A percentile compares a stretch with the other conserved stretches of the same genome.
Conservation (phyloP, 2,797 vertebrate genomes). For the Intellagama lesueurii region DNA sequence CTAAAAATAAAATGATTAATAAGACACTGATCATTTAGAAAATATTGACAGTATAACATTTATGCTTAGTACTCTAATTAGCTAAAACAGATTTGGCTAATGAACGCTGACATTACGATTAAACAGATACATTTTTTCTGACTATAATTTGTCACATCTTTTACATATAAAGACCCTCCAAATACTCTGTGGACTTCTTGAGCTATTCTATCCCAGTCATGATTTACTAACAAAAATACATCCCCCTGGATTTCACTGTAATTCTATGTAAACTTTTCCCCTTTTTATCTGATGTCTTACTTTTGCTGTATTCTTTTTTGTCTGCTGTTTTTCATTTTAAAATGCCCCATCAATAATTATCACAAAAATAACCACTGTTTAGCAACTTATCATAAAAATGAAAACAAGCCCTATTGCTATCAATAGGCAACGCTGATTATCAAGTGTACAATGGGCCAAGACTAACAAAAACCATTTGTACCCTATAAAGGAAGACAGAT, state of each 20-base stretch:
- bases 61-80: neutral
- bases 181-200: neutral
- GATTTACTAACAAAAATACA: neutral
- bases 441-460: neutral
- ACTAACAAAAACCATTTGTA: neutral
- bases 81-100: neutral
- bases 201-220: neutral
- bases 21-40: neutral
- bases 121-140: neutral
- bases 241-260: no score
- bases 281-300: no score
- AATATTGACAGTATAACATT: neutral
- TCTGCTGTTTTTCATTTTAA: neutral
- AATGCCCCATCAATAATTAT: neutral
- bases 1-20: slow-evolving; percentile 21
- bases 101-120: neutral
- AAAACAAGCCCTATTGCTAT: neutral
- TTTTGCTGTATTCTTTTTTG: neutral
- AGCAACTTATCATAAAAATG: neutral
- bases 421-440: neutral
- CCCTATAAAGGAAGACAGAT: neutral
- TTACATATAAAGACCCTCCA: neutral
- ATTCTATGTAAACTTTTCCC: neutral
- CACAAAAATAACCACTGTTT: neutral
- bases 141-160: neutral